Evolutionary conservation across 2,888 invertebrate genomes (phyloP), one percentile per base, ranked within the genome.

Genomic region (Drosophila prolongata): DNA sequence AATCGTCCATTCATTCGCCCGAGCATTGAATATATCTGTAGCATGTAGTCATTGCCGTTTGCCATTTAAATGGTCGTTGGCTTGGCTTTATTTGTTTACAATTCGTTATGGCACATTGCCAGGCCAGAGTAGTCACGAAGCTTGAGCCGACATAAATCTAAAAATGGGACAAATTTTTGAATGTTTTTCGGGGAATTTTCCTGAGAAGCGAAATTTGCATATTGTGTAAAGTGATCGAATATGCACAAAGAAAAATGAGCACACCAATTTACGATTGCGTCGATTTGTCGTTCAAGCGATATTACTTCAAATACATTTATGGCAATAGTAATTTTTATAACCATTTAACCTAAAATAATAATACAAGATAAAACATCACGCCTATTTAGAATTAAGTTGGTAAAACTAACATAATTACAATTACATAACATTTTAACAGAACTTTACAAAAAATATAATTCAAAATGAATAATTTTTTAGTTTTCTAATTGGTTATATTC

Each of bases 101-200:
- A 80, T 87, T 90, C 87, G 75, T 77, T 81, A 76, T 76, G 78
- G 76, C 87, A 81, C 75, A 77, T 77, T 74, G 83, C 65, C 69
- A 66, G 68, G 16, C 44, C 65, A 42, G 30, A 46, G 50, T 44
- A 37, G 44, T 38, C 64, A 19, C 30, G 27, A 40, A 56, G 59
- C 30, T 42, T 47, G 66, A 64, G 37, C 30, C 37, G 46, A 53
- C 52, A 57, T 13, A 65, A 38, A 60, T 52, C 52, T 52, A 10
- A 4, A 73, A 64, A 57, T 49, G 38, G 56, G 46, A 71, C 74
- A 73, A 57, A 43, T 62, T 52, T 30, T 50, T 60, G 53, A 61
- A 55, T 70, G 50, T 35, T 19, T 52, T 68, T 52, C 38, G 62
- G 64, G 49, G 49, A 65, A 37, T 46, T 68, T 66, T 67, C 47